Conservation (phyloP, 2,113 vertebrate species). For the Pavo muticus region DNA sequence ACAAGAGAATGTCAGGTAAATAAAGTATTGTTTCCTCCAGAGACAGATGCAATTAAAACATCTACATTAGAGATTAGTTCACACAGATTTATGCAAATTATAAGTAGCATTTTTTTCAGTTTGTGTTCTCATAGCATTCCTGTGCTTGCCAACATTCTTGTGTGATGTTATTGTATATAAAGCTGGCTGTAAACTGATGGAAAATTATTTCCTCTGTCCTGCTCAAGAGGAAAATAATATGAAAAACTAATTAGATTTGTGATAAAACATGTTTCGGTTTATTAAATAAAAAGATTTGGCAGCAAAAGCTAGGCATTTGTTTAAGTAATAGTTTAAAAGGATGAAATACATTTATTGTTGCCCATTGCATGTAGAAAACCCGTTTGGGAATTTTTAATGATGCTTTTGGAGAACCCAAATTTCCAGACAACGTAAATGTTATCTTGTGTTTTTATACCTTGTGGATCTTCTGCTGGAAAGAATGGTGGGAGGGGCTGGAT, state of each 20-base stretch:
- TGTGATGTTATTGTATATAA: background rate
- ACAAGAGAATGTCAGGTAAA: background rate
- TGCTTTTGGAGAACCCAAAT: background rate
- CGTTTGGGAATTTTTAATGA: background rate
- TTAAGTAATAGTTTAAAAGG: background rate
- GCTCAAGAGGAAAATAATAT: background rate
- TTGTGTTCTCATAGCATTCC: background rate
- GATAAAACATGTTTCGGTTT: accelerated
- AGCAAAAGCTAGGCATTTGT: background rate
- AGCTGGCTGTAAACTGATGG: background rate
- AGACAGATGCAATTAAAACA: background rate
- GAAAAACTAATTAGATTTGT: background rate
- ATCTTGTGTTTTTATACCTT: background rate
- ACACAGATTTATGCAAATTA: background rate
- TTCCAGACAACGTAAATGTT: background rate
- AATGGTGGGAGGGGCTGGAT: background rate
- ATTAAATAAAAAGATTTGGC: background rate
- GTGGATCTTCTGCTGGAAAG: background rate
- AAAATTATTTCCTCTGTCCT: background rate
- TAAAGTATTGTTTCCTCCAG: background rate
- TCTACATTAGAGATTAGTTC: background rate
- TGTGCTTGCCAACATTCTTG: accelerated
- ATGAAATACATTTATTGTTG: background rate
- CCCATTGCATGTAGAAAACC: background rate
- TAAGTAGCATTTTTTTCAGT: background rate